Base-by-base conservation (phyloP, 2,797 vertebrate species). In the Sphaeramia orbicularis region DNA sequence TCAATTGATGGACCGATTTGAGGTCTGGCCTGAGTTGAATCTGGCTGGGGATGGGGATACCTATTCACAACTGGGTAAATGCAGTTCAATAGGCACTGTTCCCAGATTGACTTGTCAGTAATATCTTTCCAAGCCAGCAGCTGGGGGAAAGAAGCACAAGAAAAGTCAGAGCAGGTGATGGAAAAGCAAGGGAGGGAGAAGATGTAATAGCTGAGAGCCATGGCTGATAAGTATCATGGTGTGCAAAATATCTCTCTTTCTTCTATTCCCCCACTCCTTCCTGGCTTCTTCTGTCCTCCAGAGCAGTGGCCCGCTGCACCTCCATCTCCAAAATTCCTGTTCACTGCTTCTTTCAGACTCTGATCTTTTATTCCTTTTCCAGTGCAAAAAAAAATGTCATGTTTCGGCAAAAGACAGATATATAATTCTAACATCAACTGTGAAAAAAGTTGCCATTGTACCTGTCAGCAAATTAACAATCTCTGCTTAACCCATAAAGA, bases 1-100 rank as follows among this genome's bases (percentile, higher is more conserved):
- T 82, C 82, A 85, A 86, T 75, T 86, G 88, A 89, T 78, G 59
- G 73, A 76, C 56, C 76, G 71, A 84, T 88, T 86, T 85, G 66
- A 91, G 58, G 63, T 61, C 78, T 86, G 79, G 84, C 71, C 84
- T 80, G 62, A 41, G 76, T 13, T 80, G 78, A 83, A 74, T 81
- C 78, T 76, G 76, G 75, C 75, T 44, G 66, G 74, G 72, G 71
- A 84, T 68, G 61, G 63, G 75, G 76, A 74, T 56, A 83, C 76
- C 76, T 71, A 78, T 84, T 86, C 86, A 82, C 73, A 74, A 74
- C 72, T 72, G 83, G 81, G 78, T 88, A 83, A 91, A 86, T 70
- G 78, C 77, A 78, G 78, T 81, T 88, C 79, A 85, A 81, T 77
- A 86, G 83, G 78, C 78, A 73, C 65, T 72, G 75, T 70, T 89